Conservation (phyloP, 2,888 invertebrate species). For the Aricia artaxerxes region DNA sequence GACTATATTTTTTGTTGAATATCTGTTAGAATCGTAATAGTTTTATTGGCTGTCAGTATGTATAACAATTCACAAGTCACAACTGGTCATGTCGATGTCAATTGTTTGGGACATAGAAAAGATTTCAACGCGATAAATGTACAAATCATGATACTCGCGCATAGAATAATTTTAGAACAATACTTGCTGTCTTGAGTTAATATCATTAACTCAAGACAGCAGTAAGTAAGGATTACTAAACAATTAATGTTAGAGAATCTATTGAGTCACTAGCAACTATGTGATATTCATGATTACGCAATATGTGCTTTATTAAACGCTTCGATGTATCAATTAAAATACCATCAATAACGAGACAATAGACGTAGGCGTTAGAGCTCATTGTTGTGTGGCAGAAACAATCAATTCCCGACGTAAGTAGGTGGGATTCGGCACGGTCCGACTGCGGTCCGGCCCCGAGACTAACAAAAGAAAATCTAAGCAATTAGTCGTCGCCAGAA, state of each 20-base stretch:
- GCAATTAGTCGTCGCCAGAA: conserved; percentile 80
- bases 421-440: conserved; percentile 76
- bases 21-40: conserved; percentile 1
- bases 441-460: conserved; percentile 72
- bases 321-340: conserved; percentile 20
- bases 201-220: not conserved
- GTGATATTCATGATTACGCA: not conserved
- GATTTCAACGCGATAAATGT: not conserved
- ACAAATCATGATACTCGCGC: not conserved
- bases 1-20: not conserved
- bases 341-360: conserved; percentile 27
- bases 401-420: conserved; percentile 79
- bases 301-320: conserved; percentile 17
- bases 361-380: conserved; percentile 44
- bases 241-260: not conserved
- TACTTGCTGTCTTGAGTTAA: not conserved
- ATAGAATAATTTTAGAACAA: not conserved
- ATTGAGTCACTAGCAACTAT: not conserved
- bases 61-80: not conserved
- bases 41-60: not conserved
- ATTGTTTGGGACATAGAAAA: not conserved
- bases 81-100: not conserved
- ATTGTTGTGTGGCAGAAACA: conserved; percentile 64
- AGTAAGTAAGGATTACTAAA: not conserved
- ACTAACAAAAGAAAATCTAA: conserved; percentile 81